Evolutionary conservation across 2,113 vertebrate genomes (phyloP).

Genomic region (Chloropsis cyanopogon): DNA sequence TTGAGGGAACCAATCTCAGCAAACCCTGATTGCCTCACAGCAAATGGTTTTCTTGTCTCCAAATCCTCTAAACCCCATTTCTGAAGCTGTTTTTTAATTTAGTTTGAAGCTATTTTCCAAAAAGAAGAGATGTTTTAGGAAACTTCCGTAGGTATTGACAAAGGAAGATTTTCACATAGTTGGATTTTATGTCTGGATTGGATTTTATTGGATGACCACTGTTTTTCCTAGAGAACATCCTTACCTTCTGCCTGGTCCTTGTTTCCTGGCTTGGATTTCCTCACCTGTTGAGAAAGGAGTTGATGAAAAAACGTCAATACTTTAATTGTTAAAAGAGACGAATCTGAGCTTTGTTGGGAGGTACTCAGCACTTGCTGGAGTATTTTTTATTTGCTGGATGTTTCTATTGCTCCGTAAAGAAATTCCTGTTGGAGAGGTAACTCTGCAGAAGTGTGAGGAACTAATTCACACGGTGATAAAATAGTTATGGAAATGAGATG

Average conservation of each 20-base stretch:
- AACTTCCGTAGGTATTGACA: neutral
- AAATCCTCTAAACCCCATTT: neutral
- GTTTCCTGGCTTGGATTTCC: neutral
- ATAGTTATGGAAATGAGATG: constrained; percentile 1
- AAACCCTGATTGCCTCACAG: neutral
- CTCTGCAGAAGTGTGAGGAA: neutral
- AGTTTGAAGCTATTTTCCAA: neutral
- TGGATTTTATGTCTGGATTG: neutral
- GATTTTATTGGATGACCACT: neutral
- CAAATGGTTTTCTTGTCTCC: neutral
- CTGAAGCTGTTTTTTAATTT: neutral
- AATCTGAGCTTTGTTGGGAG: neutral
- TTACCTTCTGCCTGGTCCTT: neutral
- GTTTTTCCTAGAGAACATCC: neutral
- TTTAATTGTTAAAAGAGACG: neutral
- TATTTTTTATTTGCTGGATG: neutral
- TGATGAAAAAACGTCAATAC: neutral
- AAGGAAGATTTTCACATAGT: neutral
- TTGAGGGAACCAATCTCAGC: neutral
- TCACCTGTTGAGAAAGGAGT: neutral
- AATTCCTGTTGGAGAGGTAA: neutral
- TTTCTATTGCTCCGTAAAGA: neutral
- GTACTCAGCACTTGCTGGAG: neutral
- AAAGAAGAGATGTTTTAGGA: neutral
- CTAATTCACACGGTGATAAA: constrained; percentile 20